Evolutionary conservation across 2,113 vertebrate species (phyloP), one percentile per base, ranked within the genome.

Genomic region (Paramormyrops kingsleyae): DNA sequence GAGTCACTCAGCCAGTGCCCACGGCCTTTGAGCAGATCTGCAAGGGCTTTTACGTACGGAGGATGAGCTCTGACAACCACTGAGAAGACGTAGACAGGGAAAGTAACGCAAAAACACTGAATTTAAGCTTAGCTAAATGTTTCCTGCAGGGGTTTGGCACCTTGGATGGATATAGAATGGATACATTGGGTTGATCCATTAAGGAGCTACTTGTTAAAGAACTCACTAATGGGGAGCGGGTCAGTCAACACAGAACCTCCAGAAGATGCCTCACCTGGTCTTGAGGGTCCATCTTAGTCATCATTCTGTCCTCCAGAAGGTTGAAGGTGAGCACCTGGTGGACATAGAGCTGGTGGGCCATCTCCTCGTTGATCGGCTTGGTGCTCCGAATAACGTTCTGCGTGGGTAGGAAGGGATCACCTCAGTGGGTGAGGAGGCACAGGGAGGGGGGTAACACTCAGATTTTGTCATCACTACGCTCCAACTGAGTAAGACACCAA

Each of bases 221-320:
- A 80, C 2, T 80, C 35, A 39, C 10, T 9, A 31, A 74, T 31
- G 12, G 27, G 9, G 66, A 74, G 66, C 35, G 66, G n/a, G 6
- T 42, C 17, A 84, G n/a, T 5, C 7, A 84, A 84, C 85, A 91
- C 66, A 83, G 39, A 59, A 27, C 3, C 17, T 6, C 35, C 27
- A 12, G 24, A 35, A 74, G 42, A n/a, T 35, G 9, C 59, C 89
- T 42, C 90, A 99, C 99, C 96, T 99, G 99, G 93, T 99, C 99
- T 94, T 99, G 98, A 46, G 98, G 99, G 93, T 99, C 99, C 99
- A 99, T 99, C 95, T 99, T 99, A 91, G 99, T 99, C 98, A 99
- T 99, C 99, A 99, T 98, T 90, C 99, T 96, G 93, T 99, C 99
- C 94, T 99, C 99, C 92, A 99, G 93, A 90, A 99, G 97, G 92